Evolutionary conservation across 2,113 vertebrate species (phyloP).

Genomic region (Gymnocephalus cernua): DNA sequence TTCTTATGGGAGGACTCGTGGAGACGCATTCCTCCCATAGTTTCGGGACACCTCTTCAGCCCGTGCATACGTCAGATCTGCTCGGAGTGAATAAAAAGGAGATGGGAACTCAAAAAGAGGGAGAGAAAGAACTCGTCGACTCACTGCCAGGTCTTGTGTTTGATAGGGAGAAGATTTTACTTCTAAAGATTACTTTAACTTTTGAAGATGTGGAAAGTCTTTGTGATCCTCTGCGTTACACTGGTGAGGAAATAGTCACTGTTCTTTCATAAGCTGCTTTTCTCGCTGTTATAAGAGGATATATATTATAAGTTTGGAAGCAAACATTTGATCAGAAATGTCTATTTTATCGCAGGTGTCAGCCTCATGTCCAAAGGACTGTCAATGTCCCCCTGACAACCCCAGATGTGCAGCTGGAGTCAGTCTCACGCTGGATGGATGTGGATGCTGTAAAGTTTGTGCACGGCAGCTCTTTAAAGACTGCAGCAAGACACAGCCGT

Average conservation of each 20-base stretch:
- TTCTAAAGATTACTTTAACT: slow-evolving; percentile 8
- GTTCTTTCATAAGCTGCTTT: neutral
- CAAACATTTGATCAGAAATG: neutral
- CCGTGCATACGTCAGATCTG: slow-evolving; percentile 84
- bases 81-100: slow-evolving; percentile 75
- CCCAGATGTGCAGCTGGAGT: slow-evolving; percentile 90
- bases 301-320: no score
- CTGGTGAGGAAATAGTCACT: slow-evolving; percentile 70
- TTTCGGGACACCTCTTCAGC: slow-evolving; percentile 88
- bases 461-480: slow-evolving; percentile 95
- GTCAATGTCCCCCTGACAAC: slow-evolving; percentile 49
- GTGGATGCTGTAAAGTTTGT: slow-evolving; percentile 93
- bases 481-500: slow-evolving; percentile 90
- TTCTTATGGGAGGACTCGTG: slow-evolving; percentile 79
- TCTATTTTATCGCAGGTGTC: slow-evolving; percentile 52
- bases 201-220: slow-evolving; percentile 73
- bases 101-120: slow-evolving; percentile 46
- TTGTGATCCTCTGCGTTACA: slow-evolving; percentile 50
- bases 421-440: slow-evolving; percentile 87
- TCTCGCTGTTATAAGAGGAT: neutral
- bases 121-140: slow-evolving; percentile 35
- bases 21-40: slow-evolving; percentile 91
- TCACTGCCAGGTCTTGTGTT: slow-evolving; percentile 32
- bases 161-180: neutral
- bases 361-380: slow-evolving; percentile 59